Base-by-base conservation (phyloP, 2,888 invertebrate species). In the Drosophila percnosoma region DNA sequence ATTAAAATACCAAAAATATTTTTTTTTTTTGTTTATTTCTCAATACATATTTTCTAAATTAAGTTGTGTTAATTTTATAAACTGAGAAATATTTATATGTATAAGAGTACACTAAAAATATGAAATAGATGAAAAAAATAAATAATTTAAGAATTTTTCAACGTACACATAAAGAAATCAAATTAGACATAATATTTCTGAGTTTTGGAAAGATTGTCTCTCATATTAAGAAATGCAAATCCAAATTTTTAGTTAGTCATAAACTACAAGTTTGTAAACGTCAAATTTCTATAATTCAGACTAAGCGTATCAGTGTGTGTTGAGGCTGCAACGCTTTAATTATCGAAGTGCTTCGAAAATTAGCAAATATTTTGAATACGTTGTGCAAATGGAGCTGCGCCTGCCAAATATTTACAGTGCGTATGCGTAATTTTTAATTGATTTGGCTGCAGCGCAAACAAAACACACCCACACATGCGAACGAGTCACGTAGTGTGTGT, bases 371-470 rank as follows among this genome's bases (percentile, higher is more conserved):
- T 80, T 87, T 77, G 64, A 49, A 34, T 53, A 67, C 74, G 51
- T 67, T 73, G 68, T 58, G 66, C 87, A 87, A 85, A 83, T 78
- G 78, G 27, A 59, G 67, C 59, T 67, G 52, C 55, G 75, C 70
- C 60, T 71, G 73, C 66, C 76, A 90, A 86, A 86, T 86, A 84
- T 86, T 84, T 79, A 75, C 91, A 77, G 71, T 84, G 88, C 90
- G 90, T 90, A 89, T 86, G 75, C 88, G 90, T 89, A 82, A 90
- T 89, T 86, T 86, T 90, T 87, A 89, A 86, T 86, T 86, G 90
- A 86, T 89, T 90, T 86, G 85, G 70, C 80, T 83, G 66, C 80
- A 82, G 48, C 58, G 74, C 68, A 73, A 87, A 90, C 90, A 90
- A 78, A 60, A 31, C 57, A 55, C 66, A 31, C 57, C 49, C 66